phyloP scores from a whole-genome alignment of 1,140 invertebrate genomes.

The Zaprionus africanus region DNA sequence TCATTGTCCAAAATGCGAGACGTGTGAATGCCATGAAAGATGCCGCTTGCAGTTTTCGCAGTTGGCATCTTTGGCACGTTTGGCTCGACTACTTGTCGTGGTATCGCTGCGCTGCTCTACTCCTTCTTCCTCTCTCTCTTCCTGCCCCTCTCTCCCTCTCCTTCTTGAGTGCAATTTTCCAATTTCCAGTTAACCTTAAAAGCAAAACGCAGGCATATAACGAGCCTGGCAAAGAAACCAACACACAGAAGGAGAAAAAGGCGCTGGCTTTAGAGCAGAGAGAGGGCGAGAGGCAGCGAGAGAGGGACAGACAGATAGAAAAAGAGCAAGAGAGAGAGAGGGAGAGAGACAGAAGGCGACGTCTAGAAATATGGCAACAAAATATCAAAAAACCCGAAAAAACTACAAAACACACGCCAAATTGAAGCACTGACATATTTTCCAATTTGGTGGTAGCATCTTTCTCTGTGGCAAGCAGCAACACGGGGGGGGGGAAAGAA shows the following conservation, averaged over 20 bases:
- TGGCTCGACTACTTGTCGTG: slow-evolving; percentile 37
- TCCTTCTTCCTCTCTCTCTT: neutral
- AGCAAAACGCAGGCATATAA: slow-evolving; percentile 46
- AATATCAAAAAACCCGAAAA: slow-evolving; percentile 41
- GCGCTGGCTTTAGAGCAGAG: too few species aligned
- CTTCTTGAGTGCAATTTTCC: slow-evolving; percentile 68
- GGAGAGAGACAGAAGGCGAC: slow-evolving; percentile 6
- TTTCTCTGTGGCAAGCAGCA: slow-evolving; percentile 4
- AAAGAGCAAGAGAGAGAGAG: slow-evolving; percentile 2
- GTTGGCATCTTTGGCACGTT: slow-evolving; percentile 66
- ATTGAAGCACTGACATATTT: slow-evolving; percentile 76
- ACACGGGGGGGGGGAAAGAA: neutral
- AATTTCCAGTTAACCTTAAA: slow-evolving; percentile 74
- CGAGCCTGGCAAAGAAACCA: slow-evolving; percentile 1
- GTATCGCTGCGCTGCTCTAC: neutral
- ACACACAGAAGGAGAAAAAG: neutral
- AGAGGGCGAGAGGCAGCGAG: slow-evolving; percentile 12
- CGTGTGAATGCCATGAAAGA: slow-evolving; percentile 63
- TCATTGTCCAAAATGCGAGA: slow-evolving; percentile 55
- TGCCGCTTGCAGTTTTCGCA: slow-evolving; percentile 30
- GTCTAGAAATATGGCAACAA: slow-evolving; percentile 68
- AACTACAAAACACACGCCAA: slow-evolving; percentile 44
- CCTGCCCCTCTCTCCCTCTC: neutral
- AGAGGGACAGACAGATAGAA: neutral
- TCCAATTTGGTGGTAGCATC: slow-evolving; percentile 65